These are phyloP conservation scores for Elegia similella DNA, from an alignment of 2,888 invertebrate genomes.

Conservation along the genomic window DNA sequence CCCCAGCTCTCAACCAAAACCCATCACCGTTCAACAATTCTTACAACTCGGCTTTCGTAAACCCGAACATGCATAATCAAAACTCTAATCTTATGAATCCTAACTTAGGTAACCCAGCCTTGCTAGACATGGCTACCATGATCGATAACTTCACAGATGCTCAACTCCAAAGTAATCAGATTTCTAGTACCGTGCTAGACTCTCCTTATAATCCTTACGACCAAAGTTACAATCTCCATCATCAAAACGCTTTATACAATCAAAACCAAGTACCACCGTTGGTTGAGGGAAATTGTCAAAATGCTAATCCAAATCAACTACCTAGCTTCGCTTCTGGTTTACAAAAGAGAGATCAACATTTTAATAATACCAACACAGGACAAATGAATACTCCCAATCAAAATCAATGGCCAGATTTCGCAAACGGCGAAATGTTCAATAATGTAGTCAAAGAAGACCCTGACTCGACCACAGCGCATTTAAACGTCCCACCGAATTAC, in stretches of 20 bases:
- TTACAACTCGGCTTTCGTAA: conserved; percentile 72
- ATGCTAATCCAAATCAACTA: conserved; percentile 64
- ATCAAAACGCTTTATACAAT: conserved; percentile 83
- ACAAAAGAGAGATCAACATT: conserved; percentile 66
- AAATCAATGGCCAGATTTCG: conserved; percentile 74
- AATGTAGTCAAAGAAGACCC: conserved; percentile 87
- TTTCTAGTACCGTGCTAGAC: conserved; percentile 91
- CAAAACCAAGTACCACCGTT: conserved; percentile 79
- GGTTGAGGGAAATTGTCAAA: conserved; percentile 70
- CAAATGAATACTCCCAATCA: conserved; percentile 31
- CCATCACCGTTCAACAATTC: conserved; percentile 63
- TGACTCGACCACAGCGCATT: conserved; percentile 86
- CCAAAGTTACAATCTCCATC: conserved; percentile 84
- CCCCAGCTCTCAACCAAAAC: conserved; percentile 66
- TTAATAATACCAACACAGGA: conserved; percentile 31
- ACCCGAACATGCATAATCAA: conserved; percentile 70
- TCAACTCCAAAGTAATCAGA: conserved; percentile 91
- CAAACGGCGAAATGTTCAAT: conserved; percentile 66
- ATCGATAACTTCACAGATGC: conserved; percentile 89
- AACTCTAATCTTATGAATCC: conserved; percentile 71
- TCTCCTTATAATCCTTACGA: conserved; percentile 84
- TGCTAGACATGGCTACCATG: conserved; percentile 89
- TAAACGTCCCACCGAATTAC: conserved; percentile 70
- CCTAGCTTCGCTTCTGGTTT: conserved; percentile 68
- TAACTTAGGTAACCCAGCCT: conserved; percentile 77